Base-by-base conservation (phyloP, 2,113 vertebrate species). In the Phrynosoma blainvillii region DNA sequence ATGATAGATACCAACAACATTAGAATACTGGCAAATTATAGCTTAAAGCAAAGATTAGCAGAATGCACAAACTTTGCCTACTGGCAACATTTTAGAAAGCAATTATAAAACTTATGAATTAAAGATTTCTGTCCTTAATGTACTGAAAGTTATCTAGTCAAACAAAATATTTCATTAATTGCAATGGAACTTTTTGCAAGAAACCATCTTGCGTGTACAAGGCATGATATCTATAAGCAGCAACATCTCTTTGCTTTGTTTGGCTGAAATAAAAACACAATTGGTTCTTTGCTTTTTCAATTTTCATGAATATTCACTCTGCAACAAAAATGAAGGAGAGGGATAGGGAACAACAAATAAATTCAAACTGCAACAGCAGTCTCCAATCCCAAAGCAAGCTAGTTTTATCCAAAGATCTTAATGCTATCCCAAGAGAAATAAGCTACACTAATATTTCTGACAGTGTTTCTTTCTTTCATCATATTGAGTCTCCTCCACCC, bases 91-190 rank as follows among this genome's bases (percentile, higher is more conserved):
- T 90, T 91, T 92, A 92, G 84, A 91, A 93, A 94, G 76, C 40
- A 93, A 93, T 80, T 93, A 90, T 93, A 92, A 94, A 47, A 79
- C 79, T 96, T 87, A 92, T 93, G 88, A 91, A 95, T 93, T 95
- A 93, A 95, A 94, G 90, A 94, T 91, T 84, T 88, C 85, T 83
- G 59, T 93, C 90, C 87, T 86, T 92, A 32, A 94, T 89, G 87
- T 89, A 93, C 92, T 93, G 93, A 59, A 90, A 93, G 0, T 62
- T 79, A 88, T 89, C 86, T 78, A 89, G 76, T 87, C 84, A 86
- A 68, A 94, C 92, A 36, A 92, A 92, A 91, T 92, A 95, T 93
- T 95, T 95, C 93, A 93, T 86, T 93, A 94, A 94, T 88, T 93
- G 86, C 88, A 93, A 87, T 80, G 47, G 86, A 91, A 92, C 93